Evolutionary conservation across 2,797 vertebrate genomes (phyloP).

Genomic region (Benthosema pterotum): DNA sequence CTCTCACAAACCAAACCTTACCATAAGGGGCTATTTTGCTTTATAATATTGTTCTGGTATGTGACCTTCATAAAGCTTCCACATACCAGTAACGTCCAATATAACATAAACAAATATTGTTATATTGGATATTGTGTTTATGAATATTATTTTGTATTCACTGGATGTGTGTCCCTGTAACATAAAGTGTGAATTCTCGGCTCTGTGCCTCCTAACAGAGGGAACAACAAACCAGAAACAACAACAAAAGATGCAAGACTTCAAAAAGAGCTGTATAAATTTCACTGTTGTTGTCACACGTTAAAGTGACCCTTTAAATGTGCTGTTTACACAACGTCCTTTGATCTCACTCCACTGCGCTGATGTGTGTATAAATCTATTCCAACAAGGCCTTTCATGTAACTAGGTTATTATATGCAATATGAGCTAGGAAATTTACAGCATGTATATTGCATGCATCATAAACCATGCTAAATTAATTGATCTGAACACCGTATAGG

Average conservation of each 20-base stretch:
- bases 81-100: no score
- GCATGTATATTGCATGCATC: background rate
- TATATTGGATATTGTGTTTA: no score
- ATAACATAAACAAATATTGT: no score
- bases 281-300: conserved; percentile 61
- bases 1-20: no score
- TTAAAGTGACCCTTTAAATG: conserved; percentile 57
- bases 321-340: conserved; percentile 62
- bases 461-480: conserved; percentile 22
- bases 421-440: conserved; percentile 40
- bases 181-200: conserved; percentile 21
- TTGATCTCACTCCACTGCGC: conserved; percentile 40
- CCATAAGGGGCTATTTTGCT: no score
- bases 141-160: no score
- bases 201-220: background rate
- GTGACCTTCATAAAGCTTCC: no score
- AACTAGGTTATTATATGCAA: conserved; percentile 14
- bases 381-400: conserved; percentile 4
- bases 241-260: background rate
- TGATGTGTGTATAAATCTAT: background rate
- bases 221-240: conserved; percentile 20
- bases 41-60: no score
- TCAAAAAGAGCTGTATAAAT: conserved; percentile 54
- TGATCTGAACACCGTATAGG: conserved; percentile 2
- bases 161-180: conserved; percentile 5